Conservation (phyloP, 2,888 invertebrate species). For the Tridacna gigas region DNA sequence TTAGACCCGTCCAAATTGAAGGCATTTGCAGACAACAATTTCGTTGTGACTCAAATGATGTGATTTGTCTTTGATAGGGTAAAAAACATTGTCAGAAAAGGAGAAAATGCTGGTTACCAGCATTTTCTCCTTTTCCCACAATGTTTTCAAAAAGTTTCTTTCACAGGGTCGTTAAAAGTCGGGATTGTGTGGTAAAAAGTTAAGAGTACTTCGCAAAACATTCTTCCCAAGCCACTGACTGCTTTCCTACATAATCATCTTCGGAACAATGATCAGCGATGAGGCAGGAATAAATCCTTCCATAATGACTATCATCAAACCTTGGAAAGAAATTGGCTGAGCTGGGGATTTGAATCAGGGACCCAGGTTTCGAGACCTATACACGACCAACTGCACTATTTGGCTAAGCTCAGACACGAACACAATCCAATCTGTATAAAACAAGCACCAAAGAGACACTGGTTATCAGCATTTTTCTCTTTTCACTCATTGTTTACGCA, state of each 20-base stretch:
- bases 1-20: too few species aligned
- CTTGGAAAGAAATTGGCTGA: neutral
- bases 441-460: too few species aligned
- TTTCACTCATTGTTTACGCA: neutral
- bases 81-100: too few species aligned
- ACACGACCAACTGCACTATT: neutral
- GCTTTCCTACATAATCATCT: too few species aligned
- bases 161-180: too few species aligned
- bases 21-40: too few species aligned
- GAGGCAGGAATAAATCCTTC: too few species aligned
- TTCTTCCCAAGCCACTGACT: neutral
- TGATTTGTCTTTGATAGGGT: too few species aligned
- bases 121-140: neutral
- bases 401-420: neutral
- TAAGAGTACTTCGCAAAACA: neutral
- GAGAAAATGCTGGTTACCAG: neutral
- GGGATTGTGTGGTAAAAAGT: too few species aligned
- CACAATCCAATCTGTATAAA: neutral
- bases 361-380: neutral
- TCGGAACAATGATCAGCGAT: too few species aligned
- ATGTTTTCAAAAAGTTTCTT: neutral
- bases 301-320: neutral
- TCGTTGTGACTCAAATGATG: too few species aligned
- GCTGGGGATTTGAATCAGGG: neutral
- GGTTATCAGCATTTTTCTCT: neutral